Conservation (phyloP, 2,113 vertebrate species). For the Eonycteris spelaea region DNA sequence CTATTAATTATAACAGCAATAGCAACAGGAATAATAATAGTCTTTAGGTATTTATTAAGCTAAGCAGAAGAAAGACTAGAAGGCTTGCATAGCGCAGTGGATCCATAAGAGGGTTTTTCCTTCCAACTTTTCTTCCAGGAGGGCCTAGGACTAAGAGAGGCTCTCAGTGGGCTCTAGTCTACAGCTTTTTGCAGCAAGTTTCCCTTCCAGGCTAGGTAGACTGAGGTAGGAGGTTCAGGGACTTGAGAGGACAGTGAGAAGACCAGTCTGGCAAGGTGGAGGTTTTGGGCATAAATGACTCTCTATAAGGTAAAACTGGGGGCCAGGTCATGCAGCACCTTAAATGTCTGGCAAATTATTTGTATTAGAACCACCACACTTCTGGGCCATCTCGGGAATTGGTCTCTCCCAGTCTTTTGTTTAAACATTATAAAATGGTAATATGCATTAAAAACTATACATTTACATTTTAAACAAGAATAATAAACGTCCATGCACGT, state of each 20-base stretch:
- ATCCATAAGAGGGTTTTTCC: neutral
- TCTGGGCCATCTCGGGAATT: neutral
- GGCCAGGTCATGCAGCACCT: neutral
- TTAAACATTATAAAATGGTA: conserved; percentile 29
- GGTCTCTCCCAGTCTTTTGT: neutral
- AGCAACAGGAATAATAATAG: conserved; percentile 18
- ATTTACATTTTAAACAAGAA: conserved; percentile 24
- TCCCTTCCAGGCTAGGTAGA: neutral
- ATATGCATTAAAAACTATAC: neutral
- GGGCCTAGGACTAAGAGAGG: neutral
- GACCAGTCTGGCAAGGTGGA: neutral
- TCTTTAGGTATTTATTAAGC: conserved; percentile 44
- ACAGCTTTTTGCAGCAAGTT: neutral
- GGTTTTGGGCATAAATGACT: neutral
- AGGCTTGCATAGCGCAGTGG: neutral
- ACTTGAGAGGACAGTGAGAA: neutral
- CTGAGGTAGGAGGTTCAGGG: neutral
- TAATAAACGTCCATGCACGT: neutral
- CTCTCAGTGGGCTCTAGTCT: neutral
- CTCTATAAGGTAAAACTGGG: neutral
- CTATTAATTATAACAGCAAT: conserved; percentile 47
- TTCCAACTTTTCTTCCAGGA: neutral
- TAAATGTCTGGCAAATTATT: neutral
- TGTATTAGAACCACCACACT: neutral
- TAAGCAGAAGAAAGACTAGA: conserved; percentile 44